phyloP scores from a whole-genome alignment of 1,140 invertebrate species.

The Hyposmocoma kahamanoa region DNA sequence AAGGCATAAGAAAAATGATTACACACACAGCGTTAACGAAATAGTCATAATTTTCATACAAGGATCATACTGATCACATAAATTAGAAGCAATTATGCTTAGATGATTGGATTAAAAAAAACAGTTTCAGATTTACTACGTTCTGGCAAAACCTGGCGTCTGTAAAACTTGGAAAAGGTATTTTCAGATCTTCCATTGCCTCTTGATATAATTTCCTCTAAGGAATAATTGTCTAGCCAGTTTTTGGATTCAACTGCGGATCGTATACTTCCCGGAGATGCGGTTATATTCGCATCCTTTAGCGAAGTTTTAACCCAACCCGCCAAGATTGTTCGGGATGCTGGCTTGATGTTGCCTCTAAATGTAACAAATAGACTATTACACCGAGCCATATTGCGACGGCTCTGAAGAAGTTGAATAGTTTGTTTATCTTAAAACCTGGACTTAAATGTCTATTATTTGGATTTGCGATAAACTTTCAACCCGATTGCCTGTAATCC shows the following conservation, averaged over 20 bases:
- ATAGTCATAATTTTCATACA: too few species aligned
- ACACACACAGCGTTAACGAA: too few species aligned
- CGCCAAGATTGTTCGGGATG: conserved; percentile 1
- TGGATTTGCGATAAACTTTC: background rate
- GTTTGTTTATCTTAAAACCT: background rate
- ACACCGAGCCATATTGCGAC: background rate
- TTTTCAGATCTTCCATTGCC: too few species aligned
- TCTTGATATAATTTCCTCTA: too few species aligned
- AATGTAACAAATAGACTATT: conserved; percentile 6
- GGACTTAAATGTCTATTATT: background rate
- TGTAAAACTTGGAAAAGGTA: too few species aligned
- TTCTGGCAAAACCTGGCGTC: too few species aligned
- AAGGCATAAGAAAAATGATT: too few species aligned
- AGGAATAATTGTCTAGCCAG: too few species aligned
- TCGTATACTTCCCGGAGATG: background rate
- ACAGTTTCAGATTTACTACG: too few species aligned
- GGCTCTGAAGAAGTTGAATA: background rate
- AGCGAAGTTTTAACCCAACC: background rate
- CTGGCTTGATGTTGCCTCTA: background rate
- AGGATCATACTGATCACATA: too few species aligned
- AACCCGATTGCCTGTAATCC: conserved; percentile 5
- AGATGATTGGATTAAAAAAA: too few species aligned
- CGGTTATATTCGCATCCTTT: background rate
- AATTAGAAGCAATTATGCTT: too few species aligned
- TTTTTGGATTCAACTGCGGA: background rate